These are phyloP conservation scores for Falco rusticolus DNA, from an alignment of 2,797 vertebrate genomes.

Conservation along the genomic window DNA sequence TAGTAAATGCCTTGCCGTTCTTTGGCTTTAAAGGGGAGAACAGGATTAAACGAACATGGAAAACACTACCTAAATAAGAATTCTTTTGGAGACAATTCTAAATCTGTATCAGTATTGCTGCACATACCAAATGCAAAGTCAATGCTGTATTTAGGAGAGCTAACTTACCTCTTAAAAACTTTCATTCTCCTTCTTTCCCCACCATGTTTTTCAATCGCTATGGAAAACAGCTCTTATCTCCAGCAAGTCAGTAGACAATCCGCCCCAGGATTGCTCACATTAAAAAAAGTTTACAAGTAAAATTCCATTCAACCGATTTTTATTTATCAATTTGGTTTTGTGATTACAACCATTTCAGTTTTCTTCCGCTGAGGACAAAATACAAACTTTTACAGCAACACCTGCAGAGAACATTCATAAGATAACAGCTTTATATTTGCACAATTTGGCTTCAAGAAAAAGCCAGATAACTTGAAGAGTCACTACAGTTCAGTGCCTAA, in stretches of 20 bases:
- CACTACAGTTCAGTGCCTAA: constrained; percentile 64
- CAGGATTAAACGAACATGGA: not conserved
- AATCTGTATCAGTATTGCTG: not conserved
- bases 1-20: not conserved
- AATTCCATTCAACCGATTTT: constrained; percentile 74
- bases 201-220: not conserved
- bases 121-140: not conserved
- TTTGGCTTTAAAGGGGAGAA: not conserved
- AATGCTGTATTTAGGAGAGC: not conserved
- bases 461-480: constrained; percentile 63
- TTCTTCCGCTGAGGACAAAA: constrained; percentile 72
- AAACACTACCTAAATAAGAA: not conserved
- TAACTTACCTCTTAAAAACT: not conserved
- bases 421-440: constrained; percentile 53
- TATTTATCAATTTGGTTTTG: constrained; percentile 79
- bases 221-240: not conserved
- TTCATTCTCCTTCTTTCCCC: not conserved
- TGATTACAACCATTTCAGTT: constrained; percentile 73
- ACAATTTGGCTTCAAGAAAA: constrained; percentile 45
- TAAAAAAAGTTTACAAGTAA: constrained; percentile 17
- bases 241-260: not conserved
- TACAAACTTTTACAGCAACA: constrained; percentile 76
- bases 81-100: not conserved
- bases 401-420: constrained; percentile 72
- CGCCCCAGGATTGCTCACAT: not conserved